A percentile compares a stretch with the other conserved stretches of the same genome.
These are phyloP conservation scores for Drosophila cracens DNA, from an alignment of 2,888 invertebrate species.

Conservation along the genomic window DNA sequence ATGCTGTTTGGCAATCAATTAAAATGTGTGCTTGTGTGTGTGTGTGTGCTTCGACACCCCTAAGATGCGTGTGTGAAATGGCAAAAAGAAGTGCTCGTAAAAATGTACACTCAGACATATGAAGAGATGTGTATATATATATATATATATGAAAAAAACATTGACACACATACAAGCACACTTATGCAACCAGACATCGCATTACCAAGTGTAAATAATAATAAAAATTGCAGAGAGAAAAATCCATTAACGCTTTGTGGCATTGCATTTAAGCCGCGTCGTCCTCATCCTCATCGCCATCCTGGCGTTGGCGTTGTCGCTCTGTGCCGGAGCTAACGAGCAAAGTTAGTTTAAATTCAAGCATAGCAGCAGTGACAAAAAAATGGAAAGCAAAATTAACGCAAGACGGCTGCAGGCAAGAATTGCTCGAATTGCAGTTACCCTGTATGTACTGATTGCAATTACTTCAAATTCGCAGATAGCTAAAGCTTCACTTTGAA, in stretches of 20 bases:
- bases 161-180: constrained; percentile 28
- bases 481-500: background rate
- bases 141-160: constrained; percentile 9
- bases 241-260: constrained; percentile 81
- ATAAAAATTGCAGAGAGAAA: constrained; percentile 69
- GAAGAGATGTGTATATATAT: background rate
- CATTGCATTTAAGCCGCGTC: constrained; percentile 75
- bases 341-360: constrained; percentile 81
- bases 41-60: constrained; percentile 43
- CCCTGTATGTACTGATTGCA: constrained; percentile 4
- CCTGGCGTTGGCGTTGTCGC: constrained; percentile 21
- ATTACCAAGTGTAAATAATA: constrained; percentile 77
- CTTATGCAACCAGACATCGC: constrained; percentile 36
- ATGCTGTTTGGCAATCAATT: constrained; percentile 62
- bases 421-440: constrained; percentile 1
- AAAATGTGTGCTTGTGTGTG: constrained; percentile 32
- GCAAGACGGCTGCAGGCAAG: background rate
- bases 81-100: constrained; percentile 47
- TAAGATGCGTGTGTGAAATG: constrained; percentile 42
- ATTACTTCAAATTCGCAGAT: background rate
- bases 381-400: constrained; percentile 15
- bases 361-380: constrained; percentile 36
- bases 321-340: constrained; percentile 60
- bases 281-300: constrained; percentile 7
- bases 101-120: constrained; percentile 58